phyloP scores from a whole-genome alignment of 2,113 vertebrate genomes.

The Nannobrachium achirus region DNA sequence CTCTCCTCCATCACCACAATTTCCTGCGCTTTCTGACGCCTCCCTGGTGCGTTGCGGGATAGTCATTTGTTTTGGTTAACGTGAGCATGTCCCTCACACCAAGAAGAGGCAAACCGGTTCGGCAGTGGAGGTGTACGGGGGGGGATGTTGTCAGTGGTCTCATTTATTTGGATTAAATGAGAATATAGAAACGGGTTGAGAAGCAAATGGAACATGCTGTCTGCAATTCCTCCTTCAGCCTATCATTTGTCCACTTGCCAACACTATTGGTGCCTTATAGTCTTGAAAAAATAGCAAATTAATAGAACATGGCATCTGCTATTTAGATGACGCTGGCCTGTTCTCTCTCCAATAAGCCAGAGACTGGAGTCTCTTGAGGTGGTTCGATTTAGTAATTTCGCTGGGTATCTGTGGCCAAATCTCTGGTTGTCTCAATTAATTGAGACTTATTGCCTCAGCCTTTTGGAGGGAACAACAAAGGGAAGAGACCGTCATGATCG shows the following conservation, averaged over 20 bases:
- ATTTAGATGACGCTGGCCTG: slow-evolving; percentile 5
- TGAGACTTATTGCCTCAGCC: slow-evolving; percentile 54
- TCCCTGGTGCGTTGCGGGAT: slow-evolving; percentile 13
- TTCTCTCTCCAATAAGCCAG: neutral
- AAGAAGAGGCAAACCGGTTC: slow-evolving; percentile 2
- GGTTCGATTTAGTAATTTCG: slow-evolving; percentile 30
- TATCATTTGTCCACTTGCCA: neutral
- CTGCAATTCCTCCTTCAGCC: slow-evolving; percentile 12
- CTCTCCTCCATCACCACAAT: slow-evolving; percentile 24
- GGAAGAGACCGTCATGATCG: slow-evolving; percentile 39
- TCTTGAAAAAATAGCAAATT: slow-evolving; percentile 5
- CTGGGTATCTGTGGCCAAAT: slow-evolving; percentile 26
- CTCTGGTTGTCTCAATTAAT: slow-evolving; percentile 49
- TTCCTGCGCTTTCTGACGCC: slow-evolving; percentile 22
- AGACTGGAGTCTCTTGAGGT: neutral
- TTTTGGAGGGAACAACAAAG: slow-evolving; percentile 20
- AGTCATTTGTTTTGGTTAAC: slow-evolving; percentile 50
- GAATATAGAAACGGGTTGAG: slow-evolving; percentile 32
- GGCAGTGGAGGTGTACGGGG: slow-evolving; percentile 18
- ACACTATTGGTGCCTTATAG: neutral
- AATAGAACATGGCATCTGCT: neutral
- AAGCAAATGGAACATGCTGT: slow-evolving; percentile 25
- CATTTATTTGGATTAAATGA: slow-evolving; percentile 52
- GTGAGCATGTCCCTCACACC: neutral
- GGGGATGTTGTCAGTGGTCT: slow-evolving; percentile 32